These are phyloP conservation scores for Callorhinus ursinus DNA, from an alignment of 2,113 vertebrate genomes.

Conservation along the genomic window DNA sequence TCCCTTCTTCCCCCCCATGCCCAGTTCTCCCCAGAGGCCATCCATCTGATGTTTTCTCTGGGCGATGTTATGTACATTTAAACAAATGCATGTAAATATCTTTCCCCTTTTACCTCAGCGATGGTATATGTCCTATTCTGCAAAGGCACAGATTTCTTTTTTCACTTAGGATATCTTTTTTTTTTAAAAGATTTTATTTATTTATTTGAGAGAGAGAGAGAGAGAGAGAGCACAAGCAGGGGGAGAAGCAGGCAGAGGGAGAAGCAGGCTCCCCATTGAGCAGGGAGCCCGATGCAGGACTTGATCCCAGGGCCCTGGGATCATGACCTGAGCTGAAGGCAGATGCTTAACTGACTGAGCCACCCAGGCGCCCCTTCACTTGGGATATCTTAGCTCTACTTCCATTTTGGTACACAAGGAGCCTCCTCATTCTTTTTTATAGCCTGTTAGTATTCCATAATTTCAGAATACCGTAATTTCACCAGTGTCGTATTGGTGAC, in stretches of 20 bases:
- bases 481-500: not conserved
- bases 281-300: not conserved
- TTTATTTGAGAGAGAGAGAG: not conserved
- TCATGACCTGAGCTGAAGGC: not conserved
- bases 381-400: not conserved
- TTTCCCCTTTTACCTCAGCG: not conserved
- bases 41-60: not conserved
- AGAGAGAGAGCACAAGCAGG: not conserved
- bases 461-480: not conserved
- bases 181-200: not conserved
- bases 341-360: not conserved
- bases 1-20: not conserved
- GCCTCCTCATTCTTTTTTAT: not conserved
- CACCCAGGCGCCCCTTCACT: not conserved
- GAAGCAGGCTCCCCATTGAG: not conserved
- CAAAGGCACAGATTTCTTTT: not conserved
- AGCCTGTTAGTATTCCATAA: not conserved
- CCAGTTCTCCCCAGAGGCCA: not conserved
- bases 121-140: not conserved
- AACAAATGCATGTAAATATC: not conserved
- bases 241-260: not conserved
- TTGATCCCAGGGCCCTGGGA: not conserved
- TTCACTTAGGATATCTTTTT: not conserved
- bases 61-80: not conserved
- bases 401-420: not conserved